Conservation (phyloP, 2,888 invertebrate species). For the Dolichopus griseipennis region DNA sequence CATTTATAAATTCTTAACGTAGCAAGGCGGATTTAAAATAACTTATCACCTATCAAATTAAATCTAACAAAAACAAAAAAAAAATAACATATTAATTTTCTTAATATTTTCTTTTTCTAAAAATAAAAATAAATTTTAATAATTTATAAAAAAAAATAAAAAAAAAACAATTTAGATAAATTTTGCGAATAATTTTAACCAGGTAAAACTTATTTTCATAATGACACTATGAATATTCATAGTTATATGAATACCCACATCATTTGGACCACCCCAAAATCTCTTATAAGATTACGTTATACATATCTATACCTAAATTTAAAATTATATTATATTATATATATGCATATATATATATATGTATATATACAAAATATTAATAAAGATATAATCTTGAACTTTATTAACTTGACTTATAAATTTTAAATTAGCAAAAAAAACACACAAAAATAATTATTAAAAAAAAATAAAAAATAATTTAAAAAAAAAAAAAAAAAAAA, state of each 20-base stretch:
- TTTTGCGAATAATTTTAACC: neutral
- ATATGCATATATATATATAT: neutral
- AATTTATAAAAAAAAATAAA: neutral
- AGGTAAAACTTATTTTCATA: constrained; percentile 1
- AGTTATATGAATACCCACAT: neutral
- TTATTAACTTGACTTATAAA: constrained; percentile 4
- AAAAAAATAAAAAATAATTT: neutral
- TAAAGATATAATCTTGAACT: neutral
- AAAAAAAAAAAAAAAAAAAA: no score
- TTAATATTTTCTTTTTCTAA: neutral
- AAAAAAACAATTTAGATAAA: constrained; percentile 1
- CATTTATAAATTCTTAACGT: neutral
- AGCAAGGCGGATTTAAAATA: neutral
- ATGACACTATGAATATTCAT: neutral
- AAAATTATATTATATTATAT: neutral
- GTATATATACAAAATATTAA: no score
- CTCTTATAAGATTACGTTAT: neutral
- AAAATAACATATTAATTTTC: neutral
- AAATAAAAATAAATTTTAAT: neutral
- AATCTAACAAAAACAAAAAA: neutral
- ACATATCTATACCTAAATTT: neutral
- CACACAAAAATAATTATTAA: neutral
- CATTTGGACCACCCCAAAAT: constrained; percentile 1
- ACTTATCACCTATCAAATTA: constrained; percentile 3
- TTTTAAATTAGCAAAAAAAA: constrained; percentile 6